Conservation (phyloP, 2,888 invertebrate species). For the Tachina grossa region DNA sequence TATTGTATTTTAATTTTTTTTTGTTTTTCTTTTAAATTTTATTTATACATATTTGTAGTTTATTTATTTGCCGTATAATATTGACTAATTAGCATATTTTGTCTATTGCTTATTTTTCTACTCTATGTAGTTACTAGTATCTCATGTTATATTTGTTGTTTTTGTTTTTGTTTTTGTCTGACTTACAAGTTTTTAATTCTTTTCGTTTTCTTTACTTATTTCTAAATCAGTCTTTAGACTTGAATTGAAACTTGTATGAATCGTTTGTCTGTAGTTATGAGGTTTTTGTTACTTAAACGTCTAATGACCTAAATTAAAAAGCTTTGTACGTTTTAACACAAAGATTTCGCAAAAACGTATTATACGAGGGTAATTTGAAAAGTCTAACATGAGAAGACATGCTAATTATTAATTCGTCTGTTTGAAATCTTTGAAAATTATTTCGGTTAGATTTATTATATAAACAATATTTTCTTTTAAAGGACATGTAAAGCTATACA, state of each 20-base stretch:
- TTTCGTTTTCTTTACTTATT: neutral
- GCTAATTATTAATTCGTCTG: too few relatives aligned
- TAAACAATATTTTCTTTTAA: too few relatives aligned
- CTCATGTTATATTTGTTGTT: neutral
- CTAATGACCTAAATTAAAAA: slow-evolving; percentile 69
- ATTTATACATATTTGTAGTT: slow-evolving; percentile 12
- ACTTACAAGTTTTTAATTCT: slow-evolving; percentile 24
- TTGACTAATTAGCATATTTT: slow-evolving; percentile 58
- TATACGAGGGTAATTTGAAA: neutral
- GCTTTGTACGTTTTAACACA: slow-evolving; percentile 49
- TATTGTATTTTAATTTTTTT: slow-evolving; percentile 4
- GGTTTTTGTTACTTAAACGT: slow-evolving; percentile 64
- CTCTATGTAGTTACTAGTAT: neutral
- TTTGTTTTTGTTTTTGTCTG: slow-evolving; percentile 18
- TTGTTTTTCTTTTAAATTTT: slow-evolving; percentile 22
- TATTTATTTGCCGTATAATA: slow-evolving; percentile 32
- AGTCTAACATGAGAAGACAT: too few relatives aligned
- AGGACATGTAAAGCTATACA: too few relatives aligned
- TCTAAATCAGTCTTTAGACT: slow-evolving; percentile 38
- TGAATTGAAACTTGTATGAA: slow-evolving; percentile 39
- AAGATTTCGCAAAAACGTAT: slow-evolving; percentile 20
- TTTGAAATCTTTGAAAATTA: too few relatives aligned
- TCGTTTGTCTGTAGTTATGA: slow-evolving; percentile 44
- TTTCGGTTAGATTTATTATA: too few relatives aligned
- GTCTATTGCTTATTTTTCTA: neutral